Evolutionary conservation across 2,888 invertebrate species (phyloP).

Genomic region (Sesia apiformis): DNA sequence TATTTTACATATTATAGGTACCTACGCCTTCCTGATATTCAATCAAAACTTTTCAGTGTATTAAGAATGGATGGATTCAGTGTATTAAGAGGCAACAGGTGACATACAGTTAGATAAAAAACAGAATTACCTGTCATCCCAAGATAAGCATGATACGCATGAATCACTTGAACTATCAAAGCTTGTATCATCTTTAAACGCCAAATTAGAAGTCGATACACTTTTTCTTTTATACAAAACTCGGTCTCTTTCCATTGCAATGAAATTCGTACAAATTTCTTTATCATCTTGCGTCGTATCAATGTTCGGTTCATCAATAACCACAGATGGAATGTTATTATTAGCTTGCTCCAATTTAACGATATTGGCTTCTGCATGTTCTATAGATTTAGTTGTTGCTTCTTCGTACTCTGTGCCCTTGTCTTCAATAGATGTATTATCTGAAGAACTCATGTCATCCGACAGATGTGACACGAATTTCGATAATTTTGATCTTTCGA

Average conservation of each 20-base stretch:
- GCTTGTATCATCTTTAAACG: constrained; percentile 28
- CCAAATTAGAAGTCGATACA: constrained; percentile 43
- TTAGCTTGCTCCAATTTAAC: constrained; percentile 4
- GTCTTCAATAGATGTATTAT: constrained; percentile 21
- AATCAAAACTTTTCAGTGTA: too few relatives aligned
- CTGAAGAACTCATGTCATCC: constrained; percentile 47
- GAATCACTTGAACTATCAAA: constrained; percentile 47
- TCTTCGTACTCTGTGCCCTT: constrained; percentile 21
- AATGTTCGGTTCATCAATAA: constrained; percentile 35
- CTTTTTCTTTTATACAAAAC: constrained; percentile 36
- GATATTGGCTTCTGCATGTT: constrained; percentile 4
- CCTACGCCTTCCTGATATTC: too few relatives aligned
- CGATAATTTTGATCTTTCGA: constrained; percentile 40
- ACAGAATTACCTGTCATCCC: constrained; percentile 46
- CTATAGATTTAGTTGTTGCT: constrained; percentile 9
- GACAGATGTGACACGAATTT: constrained; percentile 48
- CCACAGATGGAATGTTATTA: constrained; percentile 41
- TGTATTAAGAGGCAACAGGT: too few relatives aligned
- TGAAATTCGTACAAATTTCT: constrained; percentile 41
- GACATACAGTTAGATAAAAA: too few relatives aligned
- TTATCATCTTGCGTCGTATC: constrained; percentile 20
- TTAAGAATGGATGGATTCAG: too few relatives aligned
- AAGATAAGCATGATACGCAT: constrained; percentile 43
- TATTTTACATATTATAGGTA: too few relatives aligned
- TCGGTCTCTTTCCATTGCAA: constrained; percentile 42